Conservation (phyloP, 2,797 vertebrate genomes). For the Chaunax sp. region DNA sequence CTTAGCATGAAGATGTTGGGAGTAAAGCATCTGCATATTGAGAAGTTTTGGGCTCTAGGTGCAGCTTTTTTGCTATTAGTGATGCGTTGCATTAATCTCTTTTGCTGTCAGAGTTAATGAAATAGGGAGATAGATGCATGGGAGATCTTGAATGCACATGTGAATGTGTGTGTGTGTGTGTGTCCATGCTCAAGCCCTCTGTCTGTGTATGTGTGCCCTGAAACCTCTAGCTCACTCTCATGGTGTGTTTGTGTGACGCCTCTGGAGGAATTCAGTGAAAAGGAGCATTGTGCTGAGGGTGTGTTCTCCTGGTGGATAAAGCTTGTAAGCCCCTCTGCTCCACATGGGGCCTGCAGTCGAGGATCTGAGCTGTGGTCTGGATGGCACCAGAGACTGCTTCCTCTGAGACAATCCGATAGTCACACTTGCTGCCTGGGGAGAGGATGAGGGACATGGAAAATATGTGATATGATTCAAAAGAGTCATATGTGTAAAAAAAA, state of each 20-base stretch:
- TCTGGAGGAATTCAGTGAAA: constrained; percentile 72
- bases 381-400: constrained; percentile 66
- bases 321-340: constrained; percentile 76
- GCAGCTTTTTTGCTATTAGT: constrained; percentile 59
- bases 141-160: constrained; percentile 16
- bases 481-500: not conserved
- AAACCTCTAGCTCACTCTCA: constrained; percentile 64
- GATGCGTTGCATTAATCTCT: constrained; percentile 62
- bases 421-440: constrained; percentile 48
- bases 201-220: constrained; percentile 20
- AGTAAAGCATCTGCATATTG: constrained; percentile 69
- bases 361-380: constrained; percentile 74
- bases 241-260: constrained; percentile 65
- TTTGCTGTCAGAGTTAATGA: constrained; percentile 66
- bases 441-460: constrained; percentile 43
- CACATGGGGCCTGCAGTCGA: constrained; percentile 74
- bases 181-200: constrained; percentile 2
- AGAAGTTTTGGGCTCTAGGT: constrained; percentile 54
- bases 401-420: constrained; percentile 47
- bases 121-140: constrained; percentile 48
- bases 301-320: constrained; percentile 75
- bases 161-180: constrained; percentile 9
- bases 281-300: constrained; percentile 81
- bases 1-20: constrained; percentile 71
- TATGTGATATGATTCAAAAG: constrained; percentile 37